phyloP scores from a whole-genome alignment of 2,797 vertebrate genomes.

The Mus spretus region DNA sequence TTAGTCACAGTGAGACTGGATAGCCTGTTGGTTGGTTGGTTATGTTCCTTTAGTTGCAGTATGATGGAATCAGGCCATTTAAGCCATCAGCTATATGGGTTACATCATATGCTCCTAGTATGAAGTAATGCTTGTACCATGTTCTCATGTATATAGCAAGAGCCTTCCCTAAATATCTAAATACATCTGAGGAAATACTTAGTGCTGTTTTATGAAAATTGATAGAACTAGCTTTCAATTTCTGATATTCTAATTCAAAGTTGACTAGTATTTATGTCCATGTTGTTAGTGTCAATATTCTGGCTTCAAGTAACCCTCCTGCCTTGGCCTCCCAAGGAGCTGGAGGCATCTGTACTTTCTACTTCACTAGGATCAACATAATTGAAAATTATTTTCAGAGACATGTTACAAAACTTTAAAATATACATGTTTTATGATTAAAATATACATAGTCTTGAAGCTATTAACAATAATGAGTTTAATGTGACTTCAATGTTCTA shows the following conservation, averaged over 20 bases:
- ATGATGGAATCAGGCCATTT: neutral
- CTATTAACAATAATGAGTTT: conserved; percentile 27
- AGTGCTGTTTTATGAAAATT: neutral
- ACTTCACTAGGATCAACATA: neutral
- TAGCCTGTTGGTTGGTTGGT: neutral
- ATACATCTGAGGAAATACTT: conserved; percentile 11
- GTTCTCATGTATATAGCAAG: neutral
- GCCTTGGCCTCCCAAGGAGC: neutral
- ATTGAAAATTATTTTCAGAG: conserved; percentile 60
- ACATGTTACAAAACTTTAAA: conserved; percentile 5
- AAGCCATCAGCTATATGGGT: neutral
- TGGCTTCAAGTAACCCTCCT: neutral
- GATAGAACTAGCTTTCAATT: conserved; percentile 24
- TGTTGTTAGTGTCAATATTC: neutral
- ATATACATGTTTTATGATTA: neutral
- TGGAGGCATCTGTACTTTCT: too few relatives aligned
- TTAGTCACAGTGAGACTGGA: conserved; percentile 15
- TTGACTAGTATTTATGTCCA: neutral
- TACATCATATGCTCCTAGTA: conserved; percentile 19
- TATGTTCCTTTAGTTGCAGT: conserved; percentile 52
- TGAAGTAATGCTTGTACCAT: neutral
- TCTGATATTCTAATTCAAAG: conserved; percentile 52
- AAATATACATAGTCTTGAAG: neutral
- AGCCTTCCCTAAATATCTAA: neutral
- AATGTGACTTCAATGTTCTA: neutral